A percentile compares a stretch with the other conserved stretches of the same genome.
phyloP scores from a whole-genome alignment of 2,888 invertebrate species.

The Cepaea hortensis region DNA sequence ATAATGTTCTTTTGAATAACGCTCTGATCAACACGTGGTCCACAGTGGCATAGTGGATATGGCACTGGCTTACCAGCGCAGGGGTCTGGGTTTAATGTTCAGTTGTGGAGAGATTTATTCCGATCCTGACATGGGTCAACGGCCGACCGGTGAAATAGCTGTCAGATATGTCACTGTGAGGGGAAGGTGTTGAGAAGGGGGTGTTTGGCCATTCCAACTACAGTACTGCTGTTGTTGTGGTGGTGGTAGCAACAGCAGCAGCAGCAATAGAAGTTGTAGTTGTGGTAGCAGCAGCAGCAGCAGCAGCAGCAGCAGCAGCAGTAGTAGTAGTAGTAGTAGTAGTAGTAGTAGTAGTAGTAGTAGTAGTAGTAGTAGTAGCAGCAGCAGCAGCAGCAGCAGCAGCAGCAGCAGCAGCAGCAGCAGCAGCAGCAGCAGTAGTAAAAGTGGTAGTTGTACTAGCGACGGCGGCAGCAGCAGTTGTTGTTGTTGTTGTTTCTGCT shows the following conservation, averaged over 20 bases:
- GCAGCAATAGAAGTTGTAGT: background rate
- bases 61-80: too few relatives aligned
- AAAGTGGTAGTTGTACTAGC: background rate
- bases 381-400: background rate
- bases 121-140: too few relatives aligned
- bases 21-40: too few relatives aligned
- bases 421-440: background rate
- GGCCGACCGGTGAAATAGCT: too few relatives aligned
- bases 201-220: too few relatives aligned
- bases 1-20: too few relatives aligned
- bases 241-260: background rate
- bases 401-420: background rate
- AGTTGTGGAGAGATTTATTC: too few relatives aligned
- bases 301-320: constrained; percentile 6
- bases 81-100: too few relatives aligned
- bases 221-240: background rate
- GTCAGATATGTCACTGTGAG: too few relatives aligned
- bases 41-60: too few relatives aligned
- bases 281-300: constrained; percentile 4
- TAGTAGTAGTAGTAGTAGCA: background rate
- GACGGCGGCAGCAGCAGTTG: too few relatives aligned
- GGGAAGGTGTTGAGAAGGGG: too few relatives aligned
- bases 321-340: background rate
- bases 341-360: background rate
- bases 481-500: background rate